A percentile compares a stretch with the other conserved stretches of the same genome.
These are phyloP conservation scores for Triplophysa bombifrons DNA, from an alignment of 2,797 vertebrate genomes.

Conservation along the genomic window DNA sequence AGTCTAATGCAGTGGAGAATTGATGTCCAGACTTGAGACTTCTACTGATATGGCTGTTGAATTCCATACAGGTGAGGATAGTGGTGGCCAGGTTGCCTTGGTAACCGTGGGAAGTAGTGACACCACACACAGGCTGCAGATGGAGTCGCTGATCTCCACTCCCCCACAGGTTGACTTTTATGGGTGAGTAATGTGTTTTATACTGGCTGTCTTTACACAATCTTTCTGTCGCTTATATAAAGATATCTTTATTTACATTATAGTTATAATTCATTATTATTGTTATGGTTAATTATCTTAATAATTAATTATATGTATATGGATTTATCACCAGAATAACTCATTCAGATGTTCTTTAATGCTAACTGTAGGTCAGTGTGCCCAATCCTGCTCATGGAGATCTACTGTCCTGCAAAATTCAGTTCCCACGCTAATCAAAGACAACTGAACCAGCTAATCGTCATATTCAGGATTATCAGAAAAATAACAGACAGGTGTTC, in stretches of 20 bases:
- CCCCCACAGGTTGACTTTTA: slow-evolving; percentile 65
- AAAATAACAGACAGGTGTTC: too few species aligned
- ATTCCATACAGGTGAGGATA: slow-evolving; percentile 19
- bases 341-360: too few species aligned
- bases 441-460: too few species aligned
- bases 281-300: too few species aligned
- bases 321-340: background rate
- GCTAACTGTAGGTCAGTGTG: too few species aligned
- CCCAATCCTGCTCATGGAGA: too few species aligned
- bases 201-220: background rate
- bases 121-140: slow-evolving; percentile 69
- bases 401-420: too few species aligned
- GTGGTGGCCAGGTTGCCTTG: slow-evolving; percentile 64
- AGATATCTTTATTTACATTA: too few species aligned
- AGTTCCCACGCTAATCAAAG: too few species aligned
- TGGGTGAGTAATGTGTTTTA: slow-evolving; percentile 61
- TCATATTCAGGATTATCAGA: too few species aligned
- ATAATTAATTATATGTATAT: background rate
- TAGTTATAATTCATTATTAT: too few species aligned
- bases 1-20: background rate
- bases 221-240: background rate
- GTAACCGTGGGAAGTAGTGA: slow-evolving; percentile 72
- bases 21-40: background rate
- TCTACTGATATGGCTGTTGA: background rate
- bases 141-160: slow-evolving; percentile 72